phyloP scores from a whole-genome alignment of 2,888 invertebrate genomes.

The Dicyrtomina minuta region DNA sequence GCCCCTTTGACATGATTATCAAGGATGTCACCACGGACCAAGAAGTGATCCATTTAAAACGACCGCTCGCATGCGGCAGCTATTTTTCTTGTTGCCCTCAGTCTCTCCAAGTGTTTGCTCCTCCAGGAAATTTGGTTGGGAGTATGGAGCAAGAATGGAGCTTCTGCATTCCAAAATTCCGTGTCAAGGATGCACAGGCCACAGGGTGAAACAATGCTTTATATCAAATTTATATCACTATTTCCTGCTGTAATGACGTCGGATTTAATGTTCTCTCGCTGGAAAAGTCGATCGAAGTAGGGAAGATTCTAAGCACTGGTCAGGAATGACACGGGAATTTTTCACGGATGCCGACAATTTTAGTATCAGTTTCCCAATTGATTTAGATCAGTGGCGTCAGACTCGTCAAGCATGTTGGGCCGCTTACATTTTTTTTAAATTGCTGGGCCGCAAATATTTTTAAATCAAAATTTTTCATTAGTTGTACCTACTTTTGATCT shows the following conservation, averaged over 20 bases:
- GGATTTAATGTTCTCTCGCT: constrained; percentile 55
- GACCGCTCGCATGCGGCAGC: constrained; percentile 20
- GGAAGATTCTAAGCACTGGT: constrained; percentile 32
- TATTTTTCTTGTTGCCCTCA: constrained; percentile 24
- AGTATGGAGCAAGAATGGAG: constrained; percentile 28
- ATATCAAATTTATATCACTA: constrained; percentile 56
- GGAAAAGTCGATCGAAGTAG: constrained; percentile 20
- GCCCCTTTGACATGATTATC: constrained; percentile 19
- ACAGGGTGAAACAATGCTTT: constrained; percentile 54
- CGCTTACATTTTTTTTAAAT: no score
- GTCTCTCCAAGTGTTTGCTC: background rate
- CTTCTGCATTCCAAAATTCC: constrained; percentile 51
- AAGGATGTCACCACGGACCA: background rate
- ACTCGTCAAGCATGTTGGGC: no score
- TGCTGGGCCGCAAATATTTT: no score
- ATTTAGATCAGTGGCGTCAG: no score
- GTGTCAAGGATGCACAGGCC: constrained; percentile 55
- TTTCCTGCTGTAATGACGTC: constrained; percentile 58
- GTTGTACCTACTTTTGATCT: no score
- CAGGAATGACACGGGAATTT: constrained; percentile 17
- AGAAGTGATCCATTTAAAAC: constrained; percentile 14
- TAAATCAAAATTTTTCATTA: no score
- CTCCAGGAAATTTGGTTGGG: constrained; percentile 14
- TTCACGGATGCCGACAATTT: constrained; percentile 20
- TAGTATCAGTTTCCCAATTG: constrained; percentile 13